A percentile compares a stretch with the other conserved stretches of the same genome.
These are phyloP conservation scores for Symphodus melops DNA, from an alignment of 2,113 vertebrate genomes.

Conservation along the genomic window DNA sequence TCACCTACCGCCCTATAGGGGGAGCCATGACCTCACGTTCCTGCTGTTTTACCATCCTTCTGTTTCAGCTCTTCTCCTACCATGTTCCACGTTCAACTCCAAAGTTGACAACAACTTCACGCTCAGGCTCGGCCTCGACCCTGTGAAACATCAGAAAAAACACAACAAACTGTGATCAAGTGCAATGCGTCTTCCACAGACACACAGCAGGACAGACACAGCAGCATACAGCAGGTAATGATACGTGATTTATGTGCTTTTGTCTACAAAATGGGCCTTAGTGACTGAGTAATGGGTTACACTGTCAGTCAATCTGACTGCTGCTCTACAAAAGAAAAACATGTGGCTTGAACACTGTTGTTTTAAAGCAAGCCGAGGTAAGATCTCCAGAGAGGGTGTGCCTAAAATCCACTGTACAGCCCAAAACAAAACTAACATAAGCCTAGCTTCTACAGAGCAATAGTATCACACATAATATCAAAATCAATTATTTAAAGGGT, in stretches of 20 bases:
- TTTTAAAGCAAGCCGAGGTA: conserved; percentile 1
- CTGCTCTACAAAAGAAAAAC: conserved; percentile 28
- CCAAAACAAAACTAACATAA: background rate
- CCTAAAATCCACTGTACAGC: background rate
- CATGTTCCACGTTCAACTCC: conserved; percentile 32
- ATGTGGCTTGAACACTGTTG: background rate
- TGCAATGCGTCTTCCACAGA: conserved; percentile 27
- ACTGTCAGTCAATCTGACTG: conserved; percentile 57
- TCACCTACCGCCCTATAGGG: conserved; percentile 75
- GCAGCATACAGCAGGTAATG: conserved; percentile 52
- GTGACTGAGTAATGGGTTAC: conserved; percentile 54
- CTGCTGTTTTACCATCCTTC: background rate
- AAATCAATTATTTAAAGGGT: background rate
- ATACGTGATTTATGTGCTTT: conserved; percentile 59
- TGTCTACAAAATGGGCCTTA: conserved; percentile 42
- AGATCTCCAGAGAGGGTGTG: background rate
- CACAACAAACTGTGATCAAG: conserved; percentile 49
- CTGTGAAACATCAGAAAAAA: conserved; percentile 48
- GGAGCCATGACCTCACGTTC: conserved; percentile 82
- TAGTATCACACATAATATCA: background rate
- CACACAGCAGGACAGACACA: conserved; percentile 24
- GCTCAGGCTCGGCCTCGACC: conserved; percentile 6
- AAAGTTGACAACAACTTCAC: conserved; percentile 38
- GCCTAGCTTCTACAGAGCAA: background rate
- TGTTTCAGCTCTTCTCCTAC: conserved; percentile 10